Evolutionary conservation across 2,888 invertebrate genomes (phyloP).

Genomic region (Villa cingulata): DNA sequence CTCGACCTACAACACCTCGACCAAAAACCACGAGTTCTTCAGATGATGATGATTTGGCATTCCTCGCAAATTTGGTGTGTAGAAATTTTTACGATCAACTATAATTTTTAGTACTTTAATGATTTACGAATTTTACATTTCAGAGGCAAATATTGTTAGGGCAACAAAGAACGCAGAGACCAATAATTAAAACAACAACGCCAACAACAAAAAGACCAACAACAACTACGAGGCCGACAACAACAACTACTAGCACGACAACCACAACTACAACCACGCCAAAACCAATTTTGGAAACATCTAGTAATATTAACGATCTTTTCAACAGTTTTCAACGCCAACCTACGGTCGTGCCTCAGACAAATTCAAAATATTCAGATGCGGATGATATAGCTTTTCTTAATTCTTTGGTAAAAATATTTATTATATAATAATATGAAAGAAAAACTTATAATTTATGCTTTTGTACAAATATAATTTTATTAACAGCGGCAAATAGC

Average conservation of each 20-base stretch:
- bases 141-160: slow-evolving; percentile 14
- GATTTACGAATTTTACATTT: neutral
- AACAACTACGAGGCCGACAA: slow-evolving; percentile 19
- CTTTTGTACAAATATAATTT: no score
- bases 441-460: no score
- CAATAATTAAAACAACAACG: slow-evolving; percentile 17
- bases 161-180: slow-evolving; percentile 11
- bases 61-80: slow-evolving; percentile 44
- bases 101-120: neutral
- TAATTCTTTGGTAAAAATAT: slow-evolving; percentile 47
- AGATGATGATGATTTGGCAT: slow-evolving; percentile 43
- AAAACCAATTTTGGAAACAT: slow-evolving; percentile 24
- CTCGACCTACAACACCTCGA: slow-evolving; percentile 13
- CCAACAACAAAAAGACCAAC: slow-evolving; percentile 24
- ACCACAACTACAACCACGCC: slow-evolving; percentile 15
- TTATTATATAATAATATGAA: no score
- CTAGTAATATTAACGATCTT: slow-evolving; percentile 1
- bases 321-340: slow-evolving; percentile 11
- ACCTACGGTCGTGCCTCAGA: slow-evolving; percentile 25
- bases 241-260: slow-evolving; percentile 17
- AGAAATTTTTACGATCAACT: neutral
- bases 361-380: slow-evolving; percentile 38
- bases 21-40: slow-evolving; percentile 31
- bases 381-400: slow-evolving; percentile 46
- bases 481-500: slow-evolving; percentile 21